Evolutionary conservation across 2,888 invertebrate species (phyloP).

Genomic region (Margaritifera margaritifera): DNA sequence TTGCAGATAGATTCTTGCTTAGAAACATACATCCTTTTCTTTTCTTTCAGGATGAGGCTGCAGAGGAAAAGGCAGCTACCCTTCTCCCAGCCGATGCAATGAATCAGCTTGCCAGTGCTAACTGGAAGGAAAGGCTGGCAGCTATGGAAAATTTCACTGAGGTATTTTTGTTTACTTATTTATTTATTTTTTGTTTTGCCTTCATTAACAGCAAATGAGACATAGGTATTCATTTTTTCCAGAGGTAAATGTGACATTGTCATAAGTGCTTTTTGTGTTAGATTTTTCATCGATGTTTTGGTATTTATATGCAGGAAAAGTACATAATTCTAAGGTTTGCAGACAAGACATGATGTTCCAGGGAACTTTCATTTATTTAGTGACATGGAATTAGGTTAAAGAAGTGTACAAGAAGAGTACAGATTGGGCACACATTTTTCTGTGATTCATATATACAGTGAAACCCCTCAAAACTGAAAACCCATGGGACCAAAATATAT

Average conservation of each 20-base stretch:
- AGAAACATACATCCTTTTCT: not conserved
- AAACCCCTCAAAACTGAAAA: too few relatives aligned
- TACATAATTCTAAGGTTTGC: too few relatives aligned
- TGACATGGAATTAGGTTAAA: too few relatives aligned
- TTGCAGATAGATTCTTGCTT: not conserved
- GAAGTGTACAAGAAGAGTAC: too few relatives aligned
- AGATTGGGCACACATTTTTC: too few relatives aligned
- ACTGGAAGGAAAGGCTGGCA: constrained; percentile 89
- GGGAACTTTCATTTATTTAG: too few relatives aligned
- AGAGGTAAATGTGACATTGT: too few relatives aligned
- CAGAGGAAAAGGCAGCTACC: constrained; percentile 82
- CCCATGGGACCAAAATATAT: too few relatives aligned
- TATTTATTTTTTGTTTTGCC: not conserved
- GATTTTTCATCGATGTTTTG: too few relatives aligned
- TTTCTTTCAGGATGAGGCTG: constrained; percentile 80
- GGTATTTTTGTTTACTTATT: constrained; percentile 52
- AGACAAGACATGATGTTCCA: too few relatives aligned
- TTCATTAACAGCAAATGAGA: not conserved
- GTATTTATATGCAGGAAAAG: too few relatives aligned
- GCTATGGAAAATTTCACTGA: constrained; percentile 83
- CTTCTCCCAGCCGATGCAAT: constrained; percentile 78
- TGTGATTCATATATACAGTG: too few relatives aligned
- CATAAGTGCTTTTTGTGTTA: not conserved
- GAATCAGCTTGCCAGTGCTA: constrained; percentile 82
- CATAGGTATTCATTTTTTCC: not conserved